A percentile compares a stretch with the other conserved stretches of the same genome.
These are phyloP conservation scores for Abscondita cerata DNA, from an alignment of 2,888 invertebrate genomes.

Conservation along the genomic window DNA sequence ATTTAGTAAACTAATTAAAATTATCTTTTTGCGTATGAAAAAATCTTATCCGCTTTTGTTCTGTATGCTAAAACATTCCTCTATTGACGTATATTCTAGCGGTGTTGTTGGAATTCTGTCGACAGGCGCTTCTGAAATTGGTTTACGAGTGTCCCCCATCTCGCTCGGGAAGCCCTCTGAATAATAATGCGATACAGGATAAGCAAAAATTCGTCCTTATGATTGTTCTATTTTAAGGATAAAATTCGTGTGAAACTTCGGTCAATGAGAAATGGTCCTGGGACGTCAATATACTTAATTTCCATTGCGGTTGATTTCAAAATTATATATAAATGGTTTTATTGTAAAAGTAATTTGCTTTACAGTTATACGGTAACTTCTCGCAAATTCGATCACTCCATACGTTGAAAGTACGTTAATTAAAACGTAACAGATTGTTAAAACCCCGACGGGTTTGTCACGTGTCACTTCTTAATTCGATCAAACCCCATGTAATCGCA, in stretches of 20 bases:
- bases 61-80: constrained; percentile 25
- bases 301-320: constrained; percentile 27
- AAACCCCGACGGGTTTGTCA: constrained; percentile 18
- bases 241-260: constrained; percentile 7
- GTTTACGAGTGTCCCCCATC: constrained; percentile 38
- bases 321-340: constrained; percentile 25
- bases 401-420: constrained; percentile 18
- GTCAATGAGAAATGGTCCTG: constrained; percentile 20
- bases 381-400: no score
- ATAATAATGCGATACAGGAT: constrained; percentile 28
- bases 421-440: constrained; percentile 13
- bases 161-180: constrained; percentile 34
- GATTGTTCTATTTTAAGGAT: constrained; percentile 9
- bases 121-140: constrained; percentile 36
- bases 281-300: constrained; percentile 29
- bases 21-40: neutral
- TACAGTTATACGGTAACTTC: neutral
- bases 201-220: constrained; percentile 26
- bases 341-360: constrained; percentile 18
- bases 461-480: constrained; percentile 33
- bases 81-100: constrained; percentile 31
- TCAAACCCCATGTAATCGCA: constrained; percentile 28
- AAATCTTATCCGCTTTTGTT: constrained; percentile 19
- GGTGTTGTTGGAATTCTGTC: constrained; percentile 36
- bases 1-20: neutral